Evolutionary conservation across 2,113 vertebrate genomes (phyloP).

Genomic region (Eubucco bourcierii): DNA sequence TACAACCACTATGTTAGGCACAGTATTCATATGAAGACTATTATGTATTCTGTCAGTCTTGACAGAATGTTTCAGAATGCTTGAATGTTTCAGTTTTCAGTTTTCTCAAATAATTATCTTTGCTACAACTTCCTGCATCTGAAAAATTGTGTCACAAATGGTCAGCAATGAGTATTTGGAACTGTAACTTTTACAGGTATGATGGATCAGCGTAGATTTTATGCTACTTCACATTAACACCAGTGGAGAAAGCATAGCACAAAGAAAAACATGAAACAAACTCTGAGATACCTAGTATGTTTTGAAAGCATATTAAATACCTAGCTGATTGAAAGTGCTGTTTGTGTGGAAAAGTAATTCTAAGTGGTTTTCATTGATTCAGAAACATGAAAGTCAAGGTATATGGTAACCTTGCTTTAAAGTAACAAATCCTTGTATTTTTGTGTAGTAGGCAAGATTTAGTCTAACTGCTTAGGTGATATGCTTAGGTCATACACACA

Average conservation of each 20-base stretch:
- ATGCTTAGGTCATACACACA: rapidly evolving
- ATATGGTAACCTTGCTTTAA: neutral
- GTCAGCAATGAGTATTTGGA: neutral
- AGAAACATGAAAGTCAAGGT: neutral
- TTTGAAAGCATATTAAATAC: neutral
- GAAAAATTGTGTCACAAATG: neutral
- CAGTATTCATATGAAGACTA: neutral
- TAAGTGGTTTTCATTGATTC: neutral
- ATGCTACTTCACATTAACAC: neutral
- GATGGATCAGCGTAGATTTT: neutral
- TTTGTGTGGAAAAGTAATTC: neutral
- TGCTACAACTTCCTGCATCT: neutral
- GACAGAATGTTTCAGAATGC: too few relatives aligned
- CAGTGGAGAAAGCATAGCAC: too few relatives aligned
- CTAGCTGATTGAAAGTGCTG: neutral
- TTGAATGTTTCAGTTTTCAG: neutral
- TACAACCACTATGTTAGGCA: neutral
- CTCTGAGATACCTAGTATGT: neutral
- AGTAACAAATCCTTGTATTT: neutral
- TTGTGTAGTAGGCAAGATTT: neutral
- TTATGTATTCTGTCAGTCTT: neutral
- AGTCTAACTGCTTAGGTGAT: neutral
- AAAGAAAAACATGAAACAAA: neutral
- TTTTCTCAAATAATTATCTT: neutral
- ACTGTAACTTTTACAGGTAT: neutral